Base-by-base conservation (phyloP, 2,888 invertebrate genomes). In the Ennomos erosarius region DNA sequence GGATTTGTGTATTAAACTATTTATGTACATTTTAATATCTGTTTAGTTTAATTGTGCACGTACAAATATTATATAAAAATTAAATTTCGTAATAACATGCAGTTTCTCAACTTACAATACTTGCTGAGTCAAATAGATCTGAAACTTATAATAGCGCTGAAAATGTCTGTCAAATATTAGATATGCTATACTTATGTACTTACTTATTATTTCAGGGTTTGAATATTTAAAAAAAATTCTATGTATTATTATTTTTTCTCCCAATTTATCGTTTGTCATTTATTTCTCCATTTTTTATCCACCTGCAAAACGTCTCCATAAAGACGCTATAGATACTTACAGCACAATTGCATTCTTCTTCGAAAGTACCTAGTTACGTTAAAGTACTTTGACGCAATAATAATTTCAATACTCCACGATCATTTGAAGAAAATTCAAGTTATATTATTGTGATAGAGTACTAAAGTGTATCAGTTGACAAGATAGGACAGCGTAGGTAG, bases 401-500 rank as follows among this genome's bases (percentile, higher is more conserved):
- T 13, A 10, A 49, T 6, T 10, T 1, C 10, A 16, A 3, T 9
- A 40, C 11, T 10, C 26, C 8, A 36, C 10, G 6, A 10, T 0
- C 8, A 11, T 8, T 26, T 39, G 10, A 39, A 33, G 38, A 11
- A 16, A 34, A 12, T 12, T 26, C 8, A 10, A 34, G 16, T 13
- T n/a, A 38, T 34, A 8, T 48, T 59, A 53, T 8, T 44, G 35
- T 34, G 59, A 46, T 37, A 59, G 33, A 33, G 53, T 59, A 12
- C 26, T 50, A 57, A 11, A 42, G 13, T 44, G 49, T 37, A 12
- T 26, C 10, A 37, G 8, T 49, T 42, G 44, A 10, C 16, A n/a
- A 39, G 35, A 2, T n/a, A 16, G 33, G 40, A 50, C 44, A 50
- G 16, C 50, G 59, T 59, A 59, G 59, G 59, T 46, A 75, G 74